Base-by-base conservation (phyloP, 2,888 invertebrate species). In the Caenorhabditis sp. region DNA sequence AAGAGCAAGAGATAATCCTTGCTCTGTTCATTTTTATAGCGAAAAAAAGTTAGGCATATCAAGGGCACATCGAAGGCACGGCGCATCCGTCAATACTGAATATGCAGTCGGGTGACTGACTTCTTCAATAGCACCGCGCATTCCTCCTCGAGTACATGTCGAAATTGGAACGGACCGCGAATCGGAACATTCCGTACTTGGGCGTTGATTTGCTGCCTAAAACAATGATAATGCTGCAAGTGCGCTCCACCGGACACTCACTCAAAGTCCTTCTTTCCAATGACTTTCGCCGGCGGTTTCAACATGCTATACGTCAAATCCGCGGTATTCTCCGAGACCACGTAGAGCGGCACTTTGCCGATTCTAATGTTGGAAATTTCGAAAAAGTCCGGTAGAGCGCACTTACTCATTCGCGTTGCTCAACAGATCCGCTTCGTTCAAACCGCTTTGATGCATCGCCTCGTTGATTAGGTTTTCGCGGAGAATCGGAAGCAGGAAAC, bases 141-240 rank as follows among this genome's bases (percentile, higher is more conserved):
- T 8, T 58, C 47, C 15, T 24, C 72, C 47, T 72, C 72, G 9
- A 13, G 8, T 0, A 8, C 3, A 47, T 72, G 72, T 20, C 72
- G n/a, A 24, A 65, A 72, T 22, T 55, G 1, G 56, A 37, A 72
- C 50, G 15, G n/a, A 18, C 9, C 56, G 20, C 13, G n/a, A 11
- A 13, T n/a, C 24, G 11, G n/a, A 11, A 22, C 9, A 15, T 35
- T 20, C 24, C 11, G 11, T 2, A 1, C 20, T 55, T 44, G 24
- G n/a, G n/a, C n/a, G 15, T 11, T 15, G 32, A 13, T 22, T 47
- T 68, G 32, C 56, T 47, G 44, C 6, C 70, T 61, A 22, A 24
- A 60, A 69, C n/a, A n/a, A 58, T 32, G 9, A 32, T 9, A 32
- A 32, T 9, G 9, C 6, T 47, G 47, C 18, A 47, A 47, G 47